Evolutionary conservation across 2,113 vertebrate species (phyloP).

Genomic region (Trematocara zebra): DNA sequence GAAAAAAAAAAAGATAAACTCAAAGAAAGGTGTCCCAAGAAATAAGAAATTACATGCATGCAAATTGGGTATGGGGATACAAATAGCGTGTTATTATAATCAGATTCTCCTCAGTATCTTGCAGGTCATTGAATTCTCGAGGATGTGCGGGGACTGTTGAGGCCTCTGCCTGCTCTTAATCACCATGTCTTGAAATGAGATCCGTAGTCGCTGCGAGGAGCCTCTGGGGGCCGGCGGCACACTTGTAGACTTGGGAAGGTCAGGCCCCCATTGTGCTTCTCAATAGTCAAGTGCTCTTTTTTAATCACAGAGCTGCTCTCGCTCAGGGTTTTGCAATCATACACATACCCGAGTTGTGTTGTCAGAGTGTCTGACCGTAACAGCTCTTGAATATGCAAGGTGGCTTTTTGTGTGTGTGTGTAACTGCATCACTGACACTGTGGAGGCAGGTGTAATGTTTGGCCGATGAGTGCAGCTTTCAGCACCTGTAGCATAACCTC

Average conservation of each 20-base stretch:
- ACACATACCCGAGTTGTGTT: background rate
- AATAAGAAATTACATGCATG: constrained; percentile 10
- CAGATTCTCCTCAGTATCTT: constrained; percentile 41
- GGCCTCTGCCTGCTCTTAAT: constrained; percentile 54
- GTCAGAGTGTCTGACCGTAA: background rate
- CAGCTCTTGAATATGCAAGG: background rate
- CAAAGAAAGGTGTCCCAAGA: background rate
- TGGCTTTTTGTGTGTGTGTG: background rate
- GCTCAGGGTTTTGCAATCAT: constrained; percentile 33
- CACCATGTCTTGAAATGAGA: constrained; percentile 49
- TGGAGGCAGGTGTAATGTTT: background rate
- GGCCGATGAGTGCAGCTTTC: background rate
- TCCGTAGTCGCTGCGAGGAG: constrained; percentile 10
- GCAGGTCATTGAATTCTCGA: constrained; percentile 46
- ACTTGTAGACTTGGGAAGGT: constrained; percentile 59
- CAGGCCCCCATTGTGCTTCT: constrained; percentile 59
- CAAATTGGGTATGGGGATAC: background rate
- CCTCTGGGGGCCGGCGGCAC: constrained; percentile 18
- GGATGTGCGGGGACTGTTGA: constrained; percentile 37
- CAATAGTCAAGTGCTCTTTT: constrained; percentile 51
- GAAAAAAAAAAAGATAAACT: background rate
- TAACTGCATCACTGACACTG: background rate
- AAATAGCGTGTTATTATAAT: constrained; percentile 54
- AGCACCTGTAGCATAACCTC: background rate
- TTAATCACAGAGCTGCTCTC: constrained; percentile 55